Base-by-base conservation (phyloP, 2,888 invertebrate species). In the Sinohyriopsis cumingii region DNA sequence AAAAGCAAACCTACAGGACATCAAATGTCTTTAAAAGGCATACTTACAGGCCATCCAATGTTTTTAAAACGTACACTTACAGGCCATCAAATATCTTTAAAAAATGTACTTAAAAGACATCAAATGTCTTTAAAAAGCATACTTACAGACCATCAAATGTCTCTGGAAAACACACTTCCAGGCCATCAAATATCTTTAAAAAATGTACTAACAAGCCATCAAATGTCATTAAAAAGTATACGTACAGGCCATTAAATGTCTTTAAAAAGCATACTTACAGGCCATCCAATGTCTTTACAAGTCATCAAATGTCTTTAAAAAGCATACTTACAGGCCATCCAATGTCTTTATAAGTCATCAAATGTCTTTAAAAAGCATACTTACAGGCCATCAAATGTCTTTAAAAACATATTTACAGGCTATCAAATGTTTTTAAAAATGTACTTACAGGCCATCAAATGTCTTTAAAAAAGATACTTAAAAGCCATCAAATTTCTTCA, bases 221-320 rank as follows among this genome's bases (percentile, higher is more conserved):
- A 66, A 82, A 71, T 33, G 84, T 85, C 1, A n/a, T n/a, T n/a
- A n/a, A n/a, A n/a, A n/a, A n/a, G n/a, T n/a, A n/a, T n/a, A n/a
- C n/a, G 66, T 72, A 80, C 76, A 73, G 56, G 9, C 78, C 75
- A 72, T 86, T 83, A 66, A 82, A 71, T 33, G 84, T 85, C 1
- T 54, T 77, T n/a, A n/a, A n/a, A n/a, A n/a, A n/a, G n/a, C n/a
- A n/a, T n/a, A n/a, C 25, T 25, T 25, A 25, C 25, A 25, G 25
- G 25, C n/a, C n/a, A n/a, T n/a, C n/a, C n/a, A n/a, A n/a, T n/a
- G n/a, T n/a, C n/a, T n/a, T n/a, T 72, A 80, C 76, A 73, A 55
- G 9, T 77, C 75, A 72, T 86, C 84, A 66, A 82, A 71, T 33
- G 84, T 85, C 1, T 54, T 77, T n/a, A n/a, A n/a, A n/a, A n/a